Base-by-base conservation (phyloP, 92 coral and sea anemone genomes). In the Epizoanthus scotinus region DNA sequence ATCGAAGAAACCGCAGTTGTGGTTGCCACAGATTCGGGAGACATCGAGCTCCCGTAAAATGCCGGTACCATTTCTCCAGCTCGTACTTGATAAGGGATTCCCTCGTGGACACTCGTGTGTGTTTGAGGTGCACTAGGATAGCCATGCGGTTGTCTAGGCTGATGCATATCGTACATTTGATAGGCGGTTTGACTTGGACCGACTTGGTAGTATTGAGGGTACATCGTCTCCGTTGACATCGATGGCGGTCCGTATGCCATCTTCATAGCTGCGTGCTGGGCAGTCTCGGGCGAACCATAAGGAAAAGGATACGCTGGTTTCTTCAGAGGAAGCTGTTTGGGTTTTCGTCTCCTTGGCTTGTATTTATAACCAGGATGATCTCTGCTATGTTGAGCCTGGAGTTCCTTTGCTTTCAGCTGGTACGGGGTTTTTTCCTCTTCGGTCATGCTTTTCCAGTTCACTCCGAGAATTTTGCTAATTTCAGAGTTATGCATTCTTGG, bases 401-500 rank as follows among this genome's bases (percentile, higher is more conserved):
- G 89, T 54, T 91, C 90, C 73, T 96, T 96, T n/a, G 99, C 99
- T 83, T 93, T 90, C 19, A 93, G 91, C 36, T 91, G 89, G 83
- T 85, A 96, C 0, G 92, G 91, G 13, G 87, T 83, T 70, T 96
- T 96, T 26, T 87, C 96, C 24, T 91, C 90, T 22, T 96, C 99
- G 78, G 75, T 82, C 90, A 96, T 81, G 2, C 29, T 71, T 62
- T 92, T 94, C 99, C 99, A 96, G 71, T 86, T 83, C 59, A 83
- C 86, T 63, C 99, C 99, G 79, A 96, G 78, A 71, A 94, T 91
- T 84, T 96, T 96, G 85, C 98, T 93, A 56, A 96, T 96, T 86
- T 96, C 98, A 1, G 99, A 96, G 70, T 96, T 96, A 75, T 96
- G 99, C 94, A 96, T 94, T 88, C 96, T 83, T 59, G 99, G 99